These are phyloP conservation scores for Phycodurus eques DNA, from an alignment of 2,113 vertebrate genomes.

Conservation along the genomic window DNA sequence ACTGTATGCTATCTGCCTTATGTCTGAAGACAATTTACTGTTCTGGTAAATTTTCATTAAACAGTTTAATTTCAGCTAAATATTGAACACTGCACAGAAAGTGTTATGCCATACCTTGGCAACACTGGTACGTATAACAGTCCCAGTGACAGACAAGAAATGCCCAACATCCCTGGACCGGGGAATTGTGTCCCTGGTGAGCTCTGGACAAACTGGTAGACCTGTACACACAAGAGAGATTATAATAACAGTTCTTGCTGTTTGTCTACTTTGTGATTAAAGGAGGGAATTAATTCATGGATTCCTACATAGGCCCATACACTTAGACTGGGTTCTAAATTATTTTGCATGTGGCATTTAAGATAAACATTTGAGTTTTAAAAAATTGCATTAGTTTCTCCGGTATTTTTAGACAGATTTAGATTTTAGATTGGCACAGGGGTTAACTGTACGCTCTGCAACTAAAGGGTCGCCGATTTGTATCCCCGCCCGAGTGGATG, in stretches of 20 bases:
- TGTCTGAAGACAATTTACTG: no score
- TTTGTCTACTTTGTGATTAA: background rate
- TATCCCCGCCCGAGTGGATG: no score
- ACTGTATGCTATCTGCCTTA: no score
- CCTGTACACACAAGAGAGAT: constrained; percentile 66
- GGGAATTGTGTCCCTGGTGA: constrained; percentile 91
- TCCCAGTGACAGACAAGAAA: constrained; percentile 91
- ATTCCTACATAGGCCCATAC: background rate
- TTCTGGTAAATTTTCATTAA: no score
- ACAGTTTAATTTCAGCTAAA: no score
- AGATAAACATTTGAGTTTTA: background rate
- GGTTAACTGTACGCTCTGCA: no score
- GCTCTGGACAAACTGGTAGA: constrained; percentile 90
- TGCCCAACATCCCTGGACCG: constrained; percentile 87
- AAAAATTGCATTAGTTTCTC: no score
- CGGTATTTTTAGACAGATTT: no score
- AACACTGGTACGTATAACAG: constrained; percentile 86
- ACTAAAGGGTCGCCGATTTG: no score
- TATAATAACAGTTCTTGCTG: background rate
- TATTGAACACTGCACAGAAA: background rate
- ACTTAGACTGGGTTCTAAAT: background rate
- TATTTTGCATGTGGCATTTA: background rate
- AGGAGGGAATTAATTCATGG: background rate
- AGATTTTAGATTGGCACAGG: no score
- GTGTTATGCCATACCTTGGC: constrained; percentile 71